Evolutionary conservation across 2,888 invertebrate species (phyloP).

Genomic region (Tricholauxania praeusta): DNA sequence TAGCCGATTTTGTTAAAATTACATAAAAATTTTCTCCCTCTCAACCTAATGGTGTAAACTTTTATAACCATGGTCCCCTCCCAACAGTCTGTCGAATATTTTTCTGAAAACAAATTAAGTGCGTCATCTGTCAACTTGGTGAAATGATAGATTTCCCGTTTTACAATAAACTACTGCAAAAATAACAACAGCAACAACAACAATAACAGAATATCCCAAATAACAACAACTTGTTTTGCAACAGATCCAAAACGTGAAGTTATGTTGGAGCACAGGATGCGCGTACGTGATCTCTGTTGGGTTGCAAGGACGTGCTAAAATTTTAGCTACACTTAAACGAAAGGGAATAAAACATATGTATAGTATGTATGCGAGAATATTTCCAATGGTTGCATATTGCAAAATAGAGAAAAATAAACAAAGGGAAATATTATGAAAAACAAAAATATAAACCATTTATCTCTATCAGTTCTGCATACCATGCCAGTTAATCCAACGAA

Average conservation of each 20-base stretch:
- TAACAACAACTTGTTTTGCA: conserved; percentile 42
- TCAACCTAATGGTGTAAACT: too few relatives aligned
- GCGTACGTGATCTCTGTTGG: conserved; percentile 34
- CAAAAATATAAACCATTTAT: conserved; percentile 54
- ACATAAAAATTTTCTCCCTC: too few relatives aligned
- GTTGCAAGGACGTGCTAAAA: neutral
- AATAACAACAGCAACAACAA: too few relatives aligned
- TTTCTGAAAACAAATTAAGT: conserved; percentile 41
- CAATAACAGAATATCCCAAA: neutral
- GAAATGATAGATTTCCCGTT: conserved; percentile 33
- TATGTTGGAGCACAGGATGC: neutral
- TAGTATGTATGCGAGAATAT: too few relatives aligned
- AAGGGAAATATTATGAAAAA: neutral
- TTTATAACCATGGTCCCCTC: too few relatives aligned
- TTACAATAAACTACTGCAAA: too few relatives aligned
- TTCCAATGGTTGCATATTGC: neutral
- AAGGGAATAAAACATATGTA: too few relatives aligned
- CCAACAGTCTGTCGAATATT: conserved; percentile 1
- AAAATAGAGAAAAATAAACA: conserved; percentile 5
- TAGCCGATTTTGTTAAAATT: too few relatives aligned
- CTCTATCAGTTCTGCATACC: conserved; percentile 56
- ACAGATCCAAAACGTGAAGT: conserved; percentile 6
- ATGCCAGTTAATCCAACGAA: conserved; percentile 54
- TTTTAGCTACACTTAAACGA: neutral
- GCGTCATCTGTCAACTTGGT: conserved; percentile 42